These are phyloP conservation scores for Sebastiscus albofasciatus DNA, from an alignment of 2,797 vertebrate species.

Conservation along the genomic window DNA sequence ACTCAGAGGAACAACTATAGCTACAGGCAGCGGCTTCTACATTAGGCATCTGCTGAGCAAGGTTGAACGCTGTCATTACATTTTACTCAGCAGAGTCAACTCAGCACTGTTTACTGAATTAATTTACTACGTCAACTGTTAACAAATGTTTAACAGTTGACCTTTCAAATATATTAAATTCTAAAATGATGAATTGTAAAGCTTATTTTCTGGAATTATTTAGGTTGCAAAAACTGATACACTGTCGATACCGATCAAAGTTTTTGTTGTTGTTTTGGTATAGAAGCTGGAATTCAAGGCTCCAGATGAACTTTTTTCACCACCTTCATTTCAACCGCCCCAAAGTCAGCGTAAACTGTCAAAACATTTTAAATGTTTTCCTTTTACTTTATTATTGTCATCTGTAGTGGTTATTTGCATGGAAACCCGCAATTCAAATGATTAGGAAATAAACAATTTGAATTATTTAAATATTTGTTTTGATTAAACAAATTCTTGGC, in stretches of 20 bases:
- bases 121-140: neutral
- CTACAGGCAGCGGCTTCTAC: slow-evolving; percentile 10
- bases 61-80: neutral
- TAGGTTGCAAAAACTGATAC: neutral
- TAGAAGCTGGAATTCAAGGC: too few relatives aligned
- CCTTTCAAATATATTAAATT: neutral
- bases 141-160: neutral
- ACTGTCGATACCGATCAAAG: too few relatives aligned
- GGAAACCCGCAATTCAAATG: too few relatives aligned
- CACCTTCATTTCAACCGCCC: too few relatives aligned
- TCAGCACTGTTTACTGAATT: neutral
- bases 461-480: neutral
- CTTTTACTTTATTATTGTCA: too few relatives aligned
- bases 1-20: slow-evolving; percentile 3
- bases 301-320: too few relatives aligned
- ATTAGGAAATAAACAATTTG: too few relatives aligned
- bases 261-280: too few relatives aligned
- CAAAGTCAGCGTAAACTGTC: too few relatives aligned
- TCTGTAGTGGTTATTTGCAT: too few relatives aligned
- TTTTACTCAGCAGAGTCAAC: neutral
- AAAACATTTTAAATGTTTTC: too few relatives aligned
- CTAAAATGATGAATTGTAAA: neutral
- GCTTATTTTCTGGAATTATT: neutral
- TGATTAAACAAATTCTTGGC: neutral
- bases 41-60: slow-evolving; percentile 1